These are phyloP conservation scores for Dorcus parallelipipedus DNA, from an alignment of 2,888 invertebrate genomes.

Conservation along the genomic window DNA sequence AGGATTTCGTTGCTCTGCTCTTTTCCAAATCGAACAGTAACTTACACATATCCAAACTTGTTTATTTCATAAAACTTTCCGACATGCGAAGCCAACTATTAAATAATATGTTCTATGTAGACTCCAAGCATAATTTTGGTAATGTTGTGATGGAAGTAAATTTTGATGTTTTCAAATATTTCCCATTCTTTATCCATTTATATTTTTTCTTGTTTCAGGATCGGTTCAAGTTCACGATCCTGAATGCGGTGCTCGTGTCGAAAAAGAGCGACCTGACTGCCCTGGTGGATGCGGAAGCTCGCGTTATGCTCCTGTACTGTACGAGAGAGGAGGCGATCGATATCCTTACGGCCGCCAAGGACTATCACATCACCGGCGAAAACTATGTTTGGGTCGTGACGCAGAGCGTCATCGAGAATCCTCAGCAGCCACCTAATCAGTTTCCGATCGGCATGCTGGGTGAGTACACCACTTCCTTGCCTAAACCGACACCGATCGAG, in stretches of 20 bases:
- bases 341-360: conserved; percentile 73
- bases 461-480: conserved; percentile 46
- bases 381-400: conserved; percentile 97
- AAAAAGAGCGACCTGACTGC: conserved; percentile 73
- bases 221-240: conserved; percentile 75
- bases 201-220: conserved; percentile 45
- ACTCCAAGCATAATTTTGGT: too few relatives aligned
- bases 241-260: conserved; percentile 82
- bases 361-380: conserved; percentile 78
- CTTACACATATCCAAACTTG: too few relatives aligned
- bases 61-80: too few relatives aligned
- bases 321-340: conserved; percentile 83
- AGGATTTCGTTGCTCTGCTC: too few relatives aligned
- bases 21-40: too few relatives aligned
- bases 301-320: conserved; percentile 89
- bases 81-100: too few relatives aligned
- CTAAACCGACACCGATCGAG: too few relatives aligned
- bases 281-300: conserved; percentile 83
- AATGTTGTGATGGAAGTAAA: too few relatives aligned
- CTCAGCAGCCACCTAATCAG: conserved; percentile 68
- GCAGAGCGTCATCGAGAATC: conserved; percentile 85
- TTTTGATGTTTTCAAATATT: too few relatives aligned
- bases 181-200: too few relatives aligned
- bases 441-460: conserved; percentile 92
- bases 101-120: too few relatives aligned